Percentiles rank a stretch among this genome's conserved stretches.
These are phyloP conservation scores for Lucinisca nassula DNA, from an alignment of 2,888 invertebrate species.

Conservation along the genomic window DNA sequence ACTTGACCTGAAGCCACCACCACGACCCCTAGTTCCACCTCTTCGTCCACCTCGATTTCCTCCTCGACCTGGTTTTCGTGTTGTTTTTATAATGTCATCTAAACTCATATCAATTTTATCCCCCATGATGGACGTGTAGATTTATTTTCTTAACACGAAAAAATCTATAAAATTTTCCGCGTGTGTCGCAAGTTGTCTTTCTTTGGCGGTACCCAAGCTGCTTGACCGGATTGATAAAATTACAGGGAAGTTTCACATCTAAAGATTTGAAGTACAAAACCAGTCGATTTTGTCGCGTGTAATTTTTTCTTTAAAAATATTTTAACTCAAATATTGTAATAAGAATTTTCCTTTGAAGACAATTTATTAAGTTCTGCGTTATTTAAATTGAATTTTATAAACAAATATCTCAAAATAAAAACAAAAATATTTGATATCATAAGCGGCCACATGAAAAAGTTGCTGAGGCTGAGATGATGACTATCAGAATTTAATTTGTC, in stretches of 20 bases:
- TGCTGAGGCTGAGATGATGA: conserved; percentile 34
- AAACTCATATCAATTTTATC: conserved; percentile 99
- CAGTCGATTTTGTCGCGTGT: too few species aligned
- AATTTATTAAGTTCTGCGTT: too few species aligned
- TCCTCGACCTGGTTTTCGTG: conserved; percentile 90
- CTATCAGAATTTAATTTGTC: background rate
- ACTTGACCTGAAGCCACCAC: conserved; percentile 87
- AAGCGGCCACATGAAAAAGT: conserved; percentile 32
- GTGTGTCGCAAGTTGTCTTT: conserved; percentile 59
- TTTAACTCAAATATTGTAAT: too few species aligned
- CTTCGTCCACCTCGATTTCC: conserved; percentile 87
- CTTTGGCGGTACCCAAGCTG: conserved; percentile 62
- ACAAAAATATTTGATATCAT: too few species aligned
- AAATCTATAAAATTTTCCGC: conserved; percentile 65
- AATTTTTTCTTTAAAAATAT: too few species aligned
- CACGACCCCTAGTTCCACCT: conserved; percentile 84
- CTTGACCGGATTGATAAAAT: conserved; percentile 46
- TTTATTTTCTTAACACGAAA: background rate
- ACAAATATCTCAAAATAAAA: too few species aligned
- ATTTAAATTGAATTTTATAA: too few species aligned
- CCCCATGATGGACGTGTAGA: conserved; percentile 91
- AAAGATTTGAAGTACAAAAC: too few species aligned
- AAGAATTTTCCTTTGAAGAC: too few species aligned
- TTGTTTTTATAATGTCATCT: conserved; percentile 97
- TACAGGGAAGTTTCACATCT: too few species aligned